Conservation (phyloP, 1,140 invertebrate genomes). For the Leguminivora glycinivorella region DNA sequence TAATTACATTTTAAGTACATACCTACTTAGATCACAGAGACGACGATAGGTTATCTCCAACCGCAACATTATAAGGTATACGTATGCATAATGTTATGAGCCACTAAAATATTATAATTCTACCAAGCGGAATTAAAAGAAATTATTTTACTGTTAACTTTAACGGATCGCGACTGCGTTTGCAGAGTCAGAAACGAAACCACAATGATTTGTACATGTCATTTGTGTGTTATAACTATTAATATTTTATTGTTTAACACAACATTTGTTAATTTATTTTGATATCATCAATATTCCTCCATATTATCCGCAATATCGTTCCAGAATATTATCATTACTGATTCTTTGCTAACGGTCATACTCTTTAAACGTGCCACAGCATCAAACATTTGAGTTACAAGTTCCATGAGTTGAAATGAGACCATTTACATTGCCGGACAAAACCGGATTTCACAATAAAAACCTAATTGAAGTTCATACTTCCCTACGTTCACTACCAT, state of each 20-base stretch:
- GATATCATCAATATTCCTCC: background rate
- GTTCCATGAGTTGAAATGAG: background rate
- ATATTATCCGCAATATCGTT: background rate
- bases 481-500: background rate
- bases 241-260: no score
- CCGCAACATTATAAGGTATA: conserved; percentile 32
- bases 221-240: background rate
- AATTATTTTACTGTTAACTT: background rate
- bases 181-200: background rate
- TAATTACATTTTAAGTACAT: conserved; percentile 52
- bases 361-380: background rate
- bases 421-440: background rate
- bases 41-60: conserved; percentile 37
- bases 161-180: background rate
- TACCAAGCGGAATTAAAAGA: background rate
- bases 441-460: conserved; percentile 26
- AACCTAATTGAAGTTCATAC: conserved; percentile 21
- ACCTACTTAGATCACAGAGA: conserved; percentile 42
- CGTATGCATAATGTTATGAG: background rate
- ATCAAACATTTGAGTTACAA: background rate
- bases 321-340: background rate
- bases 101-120: background rate
- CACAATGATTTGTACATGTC: background rate
- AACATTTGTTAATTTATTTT: background rate
- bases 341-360: background rate